Conservation (phyloP, 2,113 vertebrate species). For the Oenanthe melanoleuca region DNA sequence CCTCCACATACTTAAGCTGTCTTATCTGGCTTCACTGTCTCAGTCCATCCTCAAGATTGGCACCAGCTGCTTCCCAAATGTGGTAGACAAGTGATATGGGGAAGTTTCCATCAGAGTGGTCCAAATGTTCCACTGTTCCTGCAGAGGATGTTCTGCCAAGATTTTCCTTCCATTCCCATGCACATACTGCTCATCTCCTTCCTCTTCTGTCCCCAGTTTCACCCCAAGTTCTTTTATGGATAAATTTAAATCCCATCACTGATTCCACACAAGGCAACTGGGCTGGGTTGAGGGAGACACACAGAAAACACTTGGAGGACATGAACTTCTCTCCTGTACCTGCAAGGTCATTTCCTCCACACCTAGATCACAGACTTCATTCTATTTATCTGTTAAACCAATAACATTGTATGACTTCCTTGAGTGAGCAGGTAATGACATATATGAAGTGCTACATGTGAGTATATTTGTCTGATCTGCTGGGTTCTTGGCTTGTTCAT, state of each 20-base stretch:
- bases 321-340: background rate
- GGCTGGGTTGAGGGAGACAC: background rate
- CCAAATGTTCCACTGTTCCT: background rate
- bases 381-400: background rate
- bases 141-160: background rate
- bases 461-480: background rate
- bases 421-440: background rate
- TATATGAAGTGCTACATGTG: background rate
- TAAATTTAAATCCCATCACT: background rate
- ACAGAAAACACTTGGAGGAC: background rate
- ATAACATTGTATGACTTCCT: background rate
- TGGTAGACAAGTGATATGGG: background rate
- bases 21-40: background rate
- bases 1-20: background rate
- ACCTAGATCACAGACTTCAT: background rate
- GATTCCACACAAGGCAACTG: background rate
- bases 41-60: background rate
- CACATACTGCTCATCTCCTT: background rate
- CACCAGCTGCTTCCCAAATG: accelerated
- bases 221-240: background rate
- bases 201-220: background rate
- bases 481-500: background rate
- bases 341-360: background rate
- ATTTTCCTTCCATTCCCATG: background rate
- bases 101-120: background rate